These are phyloP conservation scores for Caloenas nicobarica DNA, from an alignment of 2,113 vertebrate species.

Conservation along the genomic window DNA sequence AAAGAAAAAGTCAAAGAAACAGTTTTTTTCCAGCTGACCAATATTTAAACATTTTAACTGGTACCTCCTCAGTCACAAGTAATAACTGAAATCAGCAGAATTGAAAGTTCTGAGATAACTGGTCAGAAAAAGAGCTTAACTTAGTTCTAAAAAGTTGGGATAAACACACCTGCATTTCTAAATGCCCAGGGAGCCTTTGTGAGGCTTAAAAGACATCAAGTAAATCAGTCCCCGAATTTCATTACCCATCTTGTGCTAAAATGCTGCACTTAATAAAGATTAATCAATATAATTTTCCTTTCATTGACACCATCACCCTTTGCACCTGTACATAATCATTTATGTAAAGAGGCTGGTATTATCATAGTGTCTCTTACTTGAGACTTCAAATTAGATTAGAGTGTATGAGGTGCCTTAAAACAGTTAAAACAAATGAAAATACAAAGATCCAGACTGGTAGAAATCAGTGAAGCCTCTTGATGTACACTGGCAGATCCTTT, in stretches of 20 bases:
- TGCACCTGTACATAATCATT: background rate
- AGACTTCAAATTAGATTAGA: background rate
- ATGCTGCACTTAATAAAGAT: background rate
- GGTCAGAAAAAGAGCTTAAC: background rate
- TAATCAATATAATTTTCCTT: conserved; percentile 38
- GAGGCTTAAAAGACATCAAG: background rate
- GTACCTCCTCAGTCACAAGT: conserved; percentile 31
- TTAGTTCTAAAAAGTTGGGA: background rate
- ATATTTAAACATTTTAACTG: conserved; percentile 41
- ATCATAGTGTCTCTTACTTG: background rate
- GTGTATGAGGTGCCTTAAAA: background rate
- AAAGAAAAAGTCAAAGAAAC: background rate
- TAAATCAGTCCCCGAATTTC: background rate
- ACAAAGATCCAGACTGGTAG: background rate
- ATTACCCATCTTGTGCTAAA: background rate
- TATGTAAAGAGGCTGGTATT: background rate
- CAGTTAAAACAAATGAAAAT: background rate
- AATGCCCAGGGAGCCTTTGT: background rate
- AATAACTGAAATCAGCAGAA: background rate
- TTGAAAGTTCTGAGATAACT: background rate
- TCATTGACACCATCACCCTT: background rate
- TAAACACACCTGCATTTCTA: conserved; percentile 2
- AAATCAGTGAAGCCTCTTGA: background rate
- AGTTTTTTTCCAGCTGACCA: background rate
- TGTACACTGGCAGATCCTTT: background rate